Evolutionary conservation across 2,888 invertebrate species (phyloP).

Genomic region (Tipula lateralis): DNA sequence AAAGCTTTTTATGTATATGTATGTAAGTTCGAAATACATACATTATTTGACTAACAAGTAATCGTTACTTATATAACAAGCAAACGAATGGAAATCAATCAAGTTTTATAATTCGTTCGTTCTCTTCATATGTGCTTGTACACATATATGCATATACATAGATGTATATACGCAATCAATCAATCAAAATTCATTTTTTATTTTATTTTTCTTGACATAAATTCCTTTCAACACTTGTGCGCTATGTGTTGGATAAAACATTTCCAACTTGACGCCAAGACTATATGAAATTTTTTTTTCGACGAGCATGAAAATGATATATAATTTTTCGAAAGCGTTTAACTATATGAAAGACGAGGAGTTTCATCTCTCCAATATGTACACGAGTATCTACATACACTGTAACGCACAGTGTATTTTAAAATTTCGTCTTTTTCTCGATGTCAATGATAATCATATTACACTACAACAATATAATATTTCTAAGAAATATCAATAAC

Average conservation of each 20-base stretch:
- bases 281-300: not conserved
- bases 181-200: not conserved
- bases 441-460: not conserved
- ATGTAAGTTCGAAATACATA: not conserved
- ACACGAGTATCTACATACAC: not conserved
- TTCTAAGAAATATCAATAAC: slow-evolving; percentile 15
- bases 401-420: not conserved
- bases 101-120: not conserved
- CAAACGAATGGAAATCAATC: not conserved
- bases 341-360: not conserved
- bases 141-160: too few species aligned
- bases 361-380: not conserved
- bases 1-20: not conserved
- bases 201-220: not conserved
- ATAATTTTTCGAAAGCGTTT: not conserved
- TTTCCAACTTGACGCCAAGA: not conserved
- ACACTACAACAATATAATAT: not conserved
- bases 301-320: not conserved
- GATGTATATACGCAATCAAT: not conserved
- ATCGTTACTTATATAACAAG: not conserved
- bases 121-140: not conserved
- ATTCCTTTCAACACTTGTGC: slow-evolving; percentile 7
- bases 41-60: not conserved
- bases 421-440: not conserved
- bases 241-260: not conserved